phyloP scores from a whole-genome alignment of 2,888 invertebrate species.

The Ellobium chinense region DNA sequence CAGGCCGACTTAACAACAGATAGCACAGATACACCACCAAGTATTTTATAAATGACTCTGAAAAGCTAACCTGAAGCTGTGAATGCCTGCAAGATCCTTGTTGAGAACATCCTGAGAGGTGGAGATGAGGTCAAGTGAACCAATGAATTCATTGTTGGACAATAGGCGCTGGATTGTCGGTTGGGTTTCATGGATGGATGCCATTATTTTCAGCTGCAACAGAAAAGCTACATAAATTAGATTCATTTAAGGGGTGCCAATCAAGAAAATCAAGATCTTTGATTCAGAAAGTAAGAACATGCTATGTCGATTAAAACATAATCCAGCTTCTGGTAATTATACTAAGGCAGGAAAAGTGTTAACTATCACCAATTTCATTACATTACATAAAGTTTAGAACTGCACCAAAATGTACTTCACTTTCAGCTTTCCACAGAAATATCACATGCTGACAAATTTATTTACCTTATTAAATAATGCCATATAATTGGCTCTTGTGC shows the following conservation, averaged over 20 bases:
- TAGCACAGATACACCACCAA: background rate
- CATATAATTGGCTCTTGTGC: slow-evolving; percentile 73
- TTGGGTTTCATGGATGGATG: slow-evolving; percentile 98
- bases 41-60: background rate
- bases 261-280: too few relatives aligned
- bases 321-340: too few relatives aligned
- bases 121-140: slow-evolving; percentile 96
- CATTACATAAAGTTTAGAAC: too few relatives aligned
- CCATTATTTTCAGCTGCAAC: slow-evolving; percentile 89
- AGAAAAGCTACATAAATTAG: too few relatives aligned
- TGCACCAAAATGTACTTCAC: too few relatives aligned
- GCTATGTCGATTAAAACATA: too few relatives aligned
- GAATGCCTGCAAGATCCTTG: slow-evolving; percentile 93
- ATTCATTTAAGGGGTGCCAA: too few relatives aligned
- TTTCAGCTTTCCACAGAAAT: too few relatives aligned
- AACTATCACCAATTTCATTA: too few relatives aligned
- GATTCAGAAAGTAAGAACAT: too few relatives aligned
- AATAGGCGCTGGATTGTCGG: slow-evolving; percentile 96
- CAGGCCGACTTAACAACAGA: background rate
- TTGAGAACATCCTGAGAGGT: slow-evolving; percentile 96
- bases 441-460: background rate
- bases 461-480: slow-evolving; percentile 77
- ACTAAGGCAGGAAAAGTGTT: too few relatives aligned
- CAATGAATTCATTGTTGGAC: slow-evolving; percentile 97
- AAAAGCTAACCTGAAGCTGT: slow-evolving; percentile 89